Conservation (phyloP, 2,797 vertebrate species). For the Benthosema pterotum region DNA sequence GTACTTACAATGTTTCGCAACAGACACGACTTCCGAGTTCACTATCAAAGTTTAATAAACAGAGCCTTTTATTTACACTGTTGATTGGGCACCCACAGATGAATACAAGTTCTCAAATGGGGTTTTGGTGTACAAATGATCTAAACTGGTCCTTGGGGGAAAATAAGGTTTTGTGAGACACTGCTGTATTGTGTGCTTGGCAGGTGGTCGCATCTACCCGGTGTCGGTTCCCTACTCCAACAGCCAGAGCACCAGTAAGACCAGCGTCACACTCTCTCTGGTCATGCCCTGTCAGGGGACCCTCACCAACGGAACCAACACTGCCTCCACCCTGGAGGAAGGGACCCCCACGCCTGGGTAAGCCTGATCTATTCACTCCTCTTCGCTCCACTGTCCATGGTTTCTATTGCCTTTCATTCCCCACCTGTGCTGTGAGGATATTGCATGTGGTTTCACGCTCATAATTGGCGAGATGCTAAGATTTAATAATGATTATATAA, state of each 20-base stretch:
- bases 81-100: no score
- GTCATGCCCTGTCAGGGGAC: constrained; percentile 96
- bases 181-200: no score
- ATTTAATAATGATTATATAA: no score
- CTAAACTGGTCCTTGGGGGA: no score
- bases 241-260: constrained; percentile 94
- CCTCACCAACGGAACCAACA: constrained; percentile 96
- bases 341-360: constrained; percentile 90
- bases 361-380: constrained; percentile 1
- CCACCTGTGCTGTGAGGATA: not conserved
- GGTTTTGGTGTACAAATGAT: no score
- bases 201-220: constrained; percentile 93
- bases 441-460: not conserved
- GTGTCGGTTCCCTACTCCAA: constrained; percentile 96
- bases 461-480: no score
- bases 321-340: constrained; percentile 91
- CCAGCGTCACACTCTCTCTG: constrained; percentile 95
- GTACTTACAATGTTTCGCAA: no score
- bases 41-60: no score
- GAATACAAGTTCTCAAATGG: no score
- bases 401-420: not conserved
- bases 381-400: not conserved
- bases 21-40: no score
- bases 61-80: no score
- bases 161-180: no score